Evolutionary conservation across 1,140 invertebrate genomes (phyloP), one percentile per base, ranked within the genome.

Genomic region (Ceratina calcarata): DNA sequence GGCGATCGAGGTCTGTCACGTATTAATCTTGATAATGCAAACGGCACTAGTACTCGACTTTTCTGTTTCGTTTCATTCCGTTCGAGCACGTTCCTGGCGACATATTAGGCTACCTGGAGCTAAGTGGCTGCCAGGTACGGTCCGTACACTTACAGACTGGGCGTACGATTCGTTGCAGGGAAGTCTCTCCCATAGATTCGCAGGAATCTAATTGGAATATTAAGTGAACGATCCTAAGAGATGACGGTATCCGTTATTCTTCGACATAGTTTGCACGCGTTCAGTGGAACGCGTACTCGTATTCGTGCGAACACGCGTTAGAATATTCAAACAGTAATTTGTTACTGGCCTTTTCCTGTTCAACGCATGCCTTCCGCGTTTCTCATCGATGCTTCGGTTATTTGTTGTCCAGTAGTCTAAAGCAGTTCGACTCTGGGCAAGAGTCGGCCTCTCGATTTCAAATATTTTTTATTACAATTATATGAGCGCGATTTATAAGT

Each of bases 81-180:
- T 72, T 73, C 16, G 32, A 65, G 15, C 66, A 27, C 65, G 27
- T 83, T 68, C 70, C 51, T 32, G 45, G 18, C 60, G 83, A 85
- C 78, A 67, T 85, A 86, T 85, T 86, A 81, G 81, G 67, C 83
- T 83, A 83, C 78, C 80, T 75, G 45, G 13, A 74, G 51, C 57
- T 72, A 82, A 82, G 72, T 78, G 69, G 58, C 51, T 72, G 53
- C 24, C 58, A 57, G 57, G 49, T 62, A 67, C 70, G 53, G 20
- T 51, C 62, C 67, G 80, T 67, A 45, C 7, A 45, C 37, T 45
- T 45, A n/a, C n/a, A n/a, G 10, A 0, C 66, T 65, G 79, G 73
- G 45, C 62, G 62, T 24, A 7, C 62, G 77, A 83, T 73, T 81
- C 45, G 45, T 73, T 72, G 58, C 81, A 32, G 15, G 61, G 57